Percentiles rank a stretch among this genome's conserved stretches.
Evolutionary conservation across 2,888 invertebrate genomes (phyloP).

Genomic region (Lycocerus yunnanus): DNA sequence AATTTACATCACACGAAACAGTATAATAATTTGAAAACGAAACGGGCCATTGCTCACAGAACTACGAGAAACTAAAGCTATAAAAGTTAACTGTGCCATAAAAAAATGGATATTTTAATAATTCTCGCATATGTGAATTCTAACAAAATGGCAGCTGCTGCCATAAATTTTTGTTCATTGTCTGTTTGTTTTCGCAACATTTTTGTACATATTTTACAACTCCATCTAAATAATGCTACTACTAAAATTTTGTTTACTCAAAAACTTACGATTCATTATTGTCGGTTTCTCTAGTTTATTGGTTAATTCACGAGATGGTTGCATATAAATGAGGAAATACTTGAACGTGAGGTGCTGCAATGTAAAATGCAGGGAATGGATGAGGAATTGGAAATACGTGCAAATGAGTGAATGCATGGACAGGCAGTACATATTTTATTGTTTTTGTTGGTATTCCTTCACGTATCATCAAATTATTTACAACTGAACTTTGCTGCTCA

Average conservation of each 20-base stretch:
- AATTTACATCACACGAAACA: conserved; percentile 18
- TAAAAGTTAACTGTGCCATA: conserved; percentile 29
- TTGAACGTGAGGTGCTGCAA: background rate
- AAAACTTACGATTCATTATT: background rate
- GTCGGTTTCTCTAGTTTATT: background rate
- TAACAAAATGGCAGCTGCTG: conserved; percentile 25
- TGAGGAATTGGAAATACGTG: background rate
- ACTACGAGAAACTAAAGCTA: conserved; percentile 30
- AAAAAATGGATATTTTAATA: conserved; percentile 32
- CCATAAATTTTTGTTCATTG: conserved; percentile 22
- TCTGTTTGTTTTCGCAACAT: conserved; percentile 16
- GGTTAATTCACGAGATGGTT: background rate
- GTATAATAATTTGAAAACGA: conserved; percentile 21
- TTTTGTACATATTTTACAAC: background rate
- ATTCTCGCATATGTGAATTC: conserved; percentile 29
- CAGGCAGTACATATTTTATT: background rate
- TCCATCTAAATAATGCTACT: background rate
- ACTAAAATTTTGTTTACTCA: background rate
- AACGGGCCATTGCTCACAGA: conserved; percentile 26
- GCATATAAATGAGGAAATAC: background rate
- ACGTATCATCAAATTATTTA: background rate
- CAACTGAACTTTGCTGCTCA: background rate
- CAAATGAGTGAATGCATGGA: background rate
- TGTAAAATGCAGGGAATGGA: background rate
- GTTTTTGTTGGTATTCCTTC: background rate